phyloP scores from a whole-genome alignment of 2,797 vertebrate species.

The Babyrousa celebensis region DNA sequence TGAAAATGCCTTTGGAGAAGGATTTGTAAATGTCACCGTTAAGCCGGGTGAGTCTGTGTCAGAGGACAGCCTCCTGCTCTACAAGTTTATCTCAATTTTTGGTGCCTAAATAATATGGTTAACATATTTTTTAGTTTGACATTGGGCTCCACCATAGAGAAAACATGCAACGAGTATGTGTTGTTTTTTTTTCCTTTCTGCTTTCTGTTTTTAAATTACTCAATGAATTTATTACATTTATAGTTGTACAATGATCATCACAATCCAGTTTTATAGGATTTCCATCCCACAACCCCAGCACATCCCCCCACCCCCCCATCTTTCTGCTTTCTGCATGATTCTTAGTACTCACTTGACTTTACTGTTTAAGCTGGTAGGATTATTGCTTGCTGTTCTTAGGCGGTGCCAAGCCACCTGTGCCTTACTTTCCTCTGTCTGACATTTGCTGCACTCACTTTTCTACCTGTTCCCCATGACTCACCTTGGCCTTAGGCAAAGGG shows the following conservation, averaged over 20 bases:
- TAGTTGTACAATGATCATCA: too few species aligned
- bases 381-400: neutral
- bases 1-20: conserved; percentile 92
- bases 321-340: neutral
- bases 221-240: too few species aligned
- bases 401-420: neutral
- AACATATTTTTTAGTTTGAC: neutral
- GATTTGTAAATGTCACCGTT: conserved; percentile 92
- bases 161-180: neutral
- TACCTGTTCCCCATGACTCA: neutral
- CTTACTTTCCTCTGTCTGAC: neutral
- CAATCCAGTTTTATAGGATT: too few species aligned
- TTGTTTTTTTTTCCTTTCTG: neutral
- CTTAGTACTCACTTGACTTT: neutral
- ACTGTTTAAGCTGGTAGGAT: neutral
- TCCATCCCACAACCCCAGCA: too few species aligned
- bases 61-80: neutral
- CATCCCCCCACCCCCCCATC: too few species aligned
- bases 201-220: neutral
- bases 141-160: neutral
- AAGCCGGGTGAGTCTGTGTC: conserved; percentile 90
- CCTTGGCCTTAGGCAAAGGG: neutral
- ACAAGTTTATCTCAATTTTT: neutral
- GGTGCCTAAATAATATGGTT: neutral
- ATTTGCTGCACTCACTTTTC: neutral